Evolutionary conservation across 1,140 invertebrate species (phyloP).

Genomic region (Wiebesia pumilae): DNA sequence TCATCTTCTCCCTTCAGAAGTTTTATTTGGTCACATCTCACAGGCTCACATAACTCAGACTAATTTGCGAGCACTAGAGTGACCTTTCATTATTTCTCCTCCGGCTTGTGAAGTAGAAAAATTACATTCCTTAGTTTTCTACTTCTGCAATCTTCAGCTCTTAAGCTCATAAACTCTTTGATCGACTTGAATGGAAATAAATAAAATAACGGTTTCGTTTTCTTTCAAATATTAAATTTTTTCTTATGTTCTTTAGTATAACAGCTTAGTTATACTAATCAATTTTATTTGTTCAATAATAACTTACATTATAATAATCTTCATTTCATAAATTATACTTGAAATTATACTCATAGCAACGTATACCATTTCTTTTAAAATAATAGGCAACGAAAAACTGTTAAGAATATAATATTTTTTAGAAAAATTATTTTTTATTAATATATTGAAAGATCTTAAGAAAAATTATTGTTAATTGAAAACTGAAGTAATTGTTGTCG

Average conservation of each 20-base stretch:
- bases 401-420: too few species aligned
- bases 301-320: too few species aligned
- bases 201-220: background rate
- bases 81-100: constrained; percentile 56
- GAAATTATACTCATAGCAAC: too few species aligned
- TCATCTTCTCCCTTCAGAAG: background rate
- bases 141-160: background rate
- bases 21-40: constrained; percentile 35
- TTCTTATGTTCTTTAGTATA: background rate
- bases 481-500: too few species aligned
- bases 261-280: background rate
- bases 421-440: too few species aligned
- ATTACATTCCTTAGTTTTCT: constrained; percentile 6
- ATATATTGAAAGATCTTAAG: too few species aligned
- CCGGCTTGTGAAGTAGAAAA: constrained; percentile 37
- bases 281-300: too few species aligned
- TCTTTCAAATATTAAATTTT: background rate
- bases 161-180: constrained; percentile 16
- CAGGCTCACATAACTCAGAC: constrained; percentile 20
- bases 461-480: too few species aligned
- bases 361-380: too few species aligned
- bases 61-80: constrained; percentile 39
- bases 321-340: too few species aligned
- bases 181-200: background rate
- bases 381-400: too few species aligned